Evolutionary conservation across 2,797 vertebrate species (phyloP).

Genomic region (Pelodytes ibericus): DNA sequence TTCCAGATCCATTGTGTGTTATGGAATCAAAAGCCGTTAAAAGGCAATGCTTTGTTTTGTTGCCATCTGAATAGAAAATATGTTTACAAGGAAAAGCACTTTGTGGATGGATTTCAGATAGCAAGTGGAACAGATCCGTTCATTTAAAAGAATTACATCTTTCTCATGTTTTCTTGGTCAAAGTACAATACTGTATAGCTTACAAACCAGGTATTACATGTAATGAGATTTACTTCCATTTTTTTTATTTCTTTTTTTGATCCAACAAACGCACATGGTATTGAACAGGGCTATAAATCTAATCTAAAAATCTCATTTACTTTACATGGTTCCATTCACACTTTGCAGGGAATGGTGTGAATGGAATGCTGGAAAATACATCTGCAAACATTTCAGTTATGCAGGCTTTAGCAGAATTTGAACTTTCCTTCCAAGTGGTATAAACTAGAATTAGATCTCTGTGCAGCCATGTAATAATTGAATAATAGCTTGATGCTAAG

Average conservation of each 20-base stretch:
- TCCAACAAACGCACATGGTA: slow-evolving; percentile 36
- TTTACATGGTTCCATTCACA: slow-evolving; percentile 27
- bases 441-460: neutral
- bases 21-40: slow-evolving; percentile 68
- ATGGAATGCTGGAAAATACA: slow-evolving; percentile 5
- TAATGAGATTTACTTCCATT: slow-evolving; percentile 45
- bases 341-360: slow-evolving; percentile 8
- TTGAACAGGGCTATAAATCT: slow-evolving; percentile 11
- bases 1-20: slow-evolving; percentile 60
- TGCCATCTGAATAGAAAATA: slow-evolving; percentile 62
- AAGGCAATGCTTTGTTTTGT: slow-evolving; percentile 64
- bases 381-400: slow-evolving; percentile 23
- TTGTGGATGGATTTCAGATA: slow-evolving; percentile 58
- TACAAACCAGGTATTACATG: slow-evolving; percentile 38
- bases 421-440: neutral
- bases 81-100: slow-evolving; percentile 59
- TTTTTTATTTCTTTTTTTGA: slow-evolving; percentile 36
- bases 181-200: slow-evolving; percentile 13
- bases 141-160: slow-evolving; percentile 45
- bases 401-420: neutral
- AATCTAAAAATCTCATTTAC: slow-evolving; percentile 11
- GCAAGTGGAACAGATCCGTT: slow-evolving; percentile 53
- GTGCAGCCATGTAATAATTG: too few species aligned
- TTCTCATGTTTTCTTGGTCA: slow-evolving; percentile 19
- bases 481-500: too few species aligned